phyloP scores from a whole-genome alignment of 2,797 vertebrate genomes.

The Neomorphus geoffroyi region DNA sequence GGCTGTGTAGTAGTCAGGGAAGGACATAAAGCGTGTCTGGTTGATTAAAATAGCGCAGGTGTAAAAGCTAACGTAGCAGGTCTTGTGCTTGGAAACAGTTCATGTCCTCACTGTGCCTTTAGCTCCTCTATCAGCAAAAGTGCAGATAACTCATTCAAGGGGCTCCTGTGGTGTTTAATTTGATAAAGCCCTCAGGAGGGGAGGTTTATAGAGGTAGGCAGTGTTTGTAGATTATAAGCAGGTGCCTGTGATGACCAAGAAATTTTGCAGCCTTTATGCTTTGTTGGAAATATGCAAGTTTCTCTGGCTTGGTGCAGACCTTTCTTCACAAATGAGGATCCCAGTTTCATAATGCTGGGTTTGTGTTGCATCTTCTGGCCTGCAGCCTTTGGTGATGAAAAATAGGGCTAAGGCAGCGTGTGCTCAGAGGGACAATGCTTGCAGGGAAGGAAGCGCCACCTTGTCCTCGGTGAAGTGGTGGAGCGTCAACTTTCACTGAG shows the following conservation, averaged over 20 bases:
- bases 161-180: background rate
- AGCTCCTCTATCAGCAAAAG: slow-evolving; percentile 31
- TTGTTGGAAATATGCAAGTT: background rate
- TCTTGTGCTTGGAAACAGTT: background rate
- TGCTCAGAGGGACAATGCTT: background rate
- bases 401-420: background rate
- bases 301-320: background rate
- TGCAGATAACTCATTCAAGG: slow-evolving; percentile 27
- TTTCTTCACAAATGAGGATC: background rate
- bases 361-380: background rate
- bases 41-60: slow-evolving; percentile 61
- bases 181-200: background rate
- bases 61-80: slow-evolving; percentile 31
- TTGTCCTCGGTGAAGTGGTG: background rate
- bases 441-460: background rate
- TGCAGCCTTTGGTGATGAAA: background rate
- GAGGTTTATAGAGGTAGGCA: background rate
- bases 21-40: slow-evolving; percentile 17
- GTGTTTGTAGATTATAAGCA: slow-evolving; percentile 41
- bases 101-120: background rate
- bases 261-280: background rate
- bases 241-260: background rate
- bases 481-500: background rate
- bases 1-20: background rate
- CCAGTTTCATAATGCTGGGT: background rate